Conservation (phyloP, 1,140 invertebrate species). For the Musca domestica region DNA sequence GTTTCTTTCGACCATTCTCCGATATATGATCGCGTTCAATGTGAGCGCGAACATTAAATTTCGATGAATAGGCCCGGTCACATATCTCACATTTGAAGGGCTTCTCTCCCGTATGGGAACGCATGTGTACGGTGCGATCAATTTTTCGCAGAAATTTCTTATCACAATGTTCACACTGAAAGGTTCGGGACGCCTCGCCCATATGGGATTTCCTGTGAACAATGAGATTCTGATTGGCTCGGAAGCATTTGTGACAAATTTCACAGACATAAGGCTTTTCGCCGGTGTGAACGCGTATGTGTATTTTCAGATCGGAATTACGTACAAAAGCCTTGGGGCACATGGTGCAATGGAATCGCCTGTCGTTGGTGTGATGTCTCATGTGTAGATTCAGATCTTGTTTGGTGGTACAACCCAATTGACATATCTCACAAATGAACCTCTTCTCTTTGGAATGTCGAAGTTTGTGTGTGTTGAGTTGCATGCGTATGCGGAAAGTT, state of each 20-base stretch:
- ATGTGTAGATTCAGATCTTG: conserved; percentile 45
- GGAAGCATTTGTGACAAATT: conserved; percentile 44
- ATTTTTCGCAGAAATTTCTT: conserved; percentile 61
- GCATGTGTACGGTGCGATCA: conserved; percentile 60
- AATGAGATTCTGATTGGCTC: conserved; percentile 46
- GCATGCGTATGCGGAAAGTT: conserved; percentile 46
- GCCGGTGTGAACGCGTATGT: conserved; percentile 45
- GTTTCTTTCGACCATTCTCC: conserved; percentile 1
- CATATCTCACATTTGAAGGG: conserved; percentile 43
- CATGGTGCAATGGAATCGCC: conserved; percentile 64
- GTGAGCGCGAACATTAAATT: conserved; percentile 42
- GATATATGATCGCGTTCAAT: conserved; percentile 42
- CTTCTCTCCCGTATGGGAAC: conserved; percentile 61
- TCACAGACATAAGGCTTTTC: conserved; percentile 51
- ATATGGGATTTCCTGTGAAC: conserved; percentile 50
- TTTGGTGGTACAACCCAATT: conserved; percentile 40
- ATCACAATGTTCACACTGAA: conserved; percentile 58
- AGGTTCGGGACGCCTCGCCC: conserved; percentile 55
- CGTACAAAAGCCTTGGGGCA: conserved; percentile 58
- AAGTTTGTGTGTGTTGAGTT: conserved; percentile 44
- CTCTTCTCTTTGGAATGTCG: conserved; percentile 46
- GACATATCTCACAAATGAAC: conserved; percentile 45
- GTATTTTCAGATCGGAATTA: conserved; percentile 58
- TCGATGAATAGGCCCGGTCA: conserved; percentile 44
- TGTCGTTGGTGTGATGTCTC: conserved; percentile 71